Evolutionary conservation across 1,140 invertebrate genomes (phyloP), one percentile per base, ranked within the genome.

Genomic region (Lepidurus couesii): DNA sequence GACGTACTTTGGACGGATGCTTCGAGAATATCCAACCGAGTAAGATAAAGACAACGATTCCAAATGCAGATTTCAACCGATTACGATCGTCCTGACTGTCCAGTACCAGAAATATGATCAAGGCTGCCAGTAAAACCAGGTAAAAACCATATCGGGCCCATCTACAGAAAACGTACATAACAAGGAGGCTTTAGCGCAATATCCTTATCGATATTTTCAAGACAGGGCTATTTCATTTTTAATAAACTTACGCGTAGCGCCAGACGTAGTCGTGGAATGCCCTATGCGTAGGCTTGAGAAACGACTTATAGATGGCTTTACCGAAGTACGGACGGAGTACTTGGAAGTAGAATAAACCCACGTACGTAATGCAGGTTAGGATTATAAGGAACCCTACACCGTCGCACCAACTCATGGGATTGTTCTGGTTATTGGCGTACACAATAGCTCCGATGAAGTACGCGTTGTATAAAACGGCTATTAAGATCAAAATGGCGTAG

Each of bases 331-430:
- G 88, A 83, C 91, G 91, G 43, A 92, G 83, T 6, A 92, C 80
- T 21, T 87, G 81, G 80, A 88, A 90, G 83, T 94, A 93, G 26
- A 92, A 82, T 13, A 92, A 75, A 21, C 87, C 86, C 78, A 89
- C 85, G 81, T 92, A 91, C 26, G 88, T 83, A 43, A 93, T 86
- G 26, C 84, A 82, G 1, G 91, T 85, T 0, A 95, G 81, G 11
- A 94, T 87, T 10, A 93, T 83, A 1, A 95, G 84, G 83, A 93
- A 88, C 74, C 92, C 92, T 81, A 92, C 90, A 1, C 93, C 93
- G 77, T 89, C 80, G 81, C 92, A 93, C 81, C 88, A 91, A 78
- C 85, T 81, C 79, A 81, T 86, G 1, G 80, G 42, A 16, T 79
- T 73, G 24, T 80, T 74, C 53, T 81, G 77, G 21, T 44, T 42